A percentile compares a stretch with the other conserved stretches of the same genome.
These are phyloP conservation scores for Hemichromis elongatus DNA, from an alignment of 2,113 vertebrate species.

Conservation along the genomic window DNA sequence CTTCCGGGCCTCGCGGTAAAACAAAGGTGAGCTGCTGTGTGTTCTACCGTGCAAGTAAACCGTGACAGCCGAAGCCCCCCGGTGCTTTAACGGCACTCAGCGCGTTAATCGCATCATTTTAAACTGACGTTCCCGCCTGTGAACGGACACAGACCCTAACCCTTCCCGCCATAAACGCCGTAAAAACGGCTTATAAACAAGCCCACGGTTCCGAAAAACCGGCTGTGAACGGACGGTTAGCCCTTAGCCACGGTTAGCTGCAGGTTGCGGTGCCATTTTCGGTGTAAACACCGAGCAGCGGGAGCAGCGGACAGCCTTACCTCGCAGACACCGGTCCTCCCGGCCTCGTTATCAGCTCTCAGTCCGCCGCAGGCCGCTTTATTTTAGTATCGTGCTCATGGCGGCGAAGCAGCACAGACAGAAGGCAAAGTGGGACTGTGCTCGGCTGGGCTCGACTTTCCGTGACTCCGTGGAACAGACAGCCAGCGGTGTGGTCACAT, in stretches of 20 bases:
- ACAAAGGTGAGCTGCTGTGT: neutral
- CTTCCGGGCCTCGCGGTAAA: neutral
- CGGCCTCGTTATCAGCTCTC: neutral
- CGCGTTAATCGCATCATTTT: neutral
- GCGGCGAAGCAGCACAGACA: neutral
- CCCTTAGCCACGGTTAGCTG: neutral
- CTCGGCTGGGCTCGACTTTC: neutral
- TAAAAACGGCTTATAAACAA: neutral
- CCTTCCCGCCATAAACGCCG: neutral
- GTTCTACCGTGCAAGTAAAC: neutral
- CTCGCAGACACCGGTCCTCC: neutral
- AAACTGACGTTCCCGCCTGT: neutral
- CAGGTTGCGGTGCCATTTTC: neutral
- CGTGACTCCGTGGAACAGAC: no score
- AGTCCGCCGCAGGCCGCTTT: neutral
- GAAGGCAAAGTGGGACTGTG: neutral
- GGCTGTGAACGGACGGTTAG: neutral
- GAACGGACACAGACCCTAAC: neutral
- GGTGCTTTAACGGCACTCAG: neutral
- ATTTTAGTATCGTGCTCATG: neutral
- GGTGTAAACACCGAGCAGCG: neutral
- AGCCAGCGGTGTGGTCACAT: slow-evolving; percentile 22
- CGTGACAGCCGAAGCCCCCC: neutral
- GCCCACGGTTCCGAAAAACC: neutral
- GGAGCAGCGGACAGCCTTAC: neutral